These are phyloP conservation scores for Aphis gossypii DNA, from an alignment of 1,140 invertebrate genomes.

Conservation along the genomic window DNA sequence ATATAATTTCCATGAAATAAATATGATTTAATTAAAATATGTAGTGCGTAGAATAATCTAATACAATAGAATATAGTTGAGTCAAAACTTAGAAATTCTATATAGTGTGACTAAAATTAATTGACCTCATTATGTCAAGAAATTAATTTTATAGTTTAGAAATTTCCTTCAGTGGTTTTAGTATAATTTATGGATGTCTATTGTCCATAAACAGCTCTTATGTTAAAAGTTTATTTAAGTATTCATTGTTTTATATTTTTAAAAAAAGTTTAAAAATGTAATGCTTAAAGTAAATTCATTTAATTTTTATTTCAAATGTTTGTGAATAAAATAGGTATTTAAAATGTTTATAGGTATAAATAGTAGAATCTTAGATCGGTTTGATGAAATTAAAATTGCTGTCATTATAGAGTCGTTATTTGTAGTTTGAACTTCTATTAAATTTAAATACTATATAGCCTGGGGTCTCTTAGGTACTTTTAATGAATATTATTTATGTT, in stretches of 20 bases:
- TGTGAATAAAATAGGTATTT: not conserved
- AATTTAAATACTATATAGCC: too few species aligned
- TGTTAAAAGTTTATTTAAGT: conserved; percentile 15
- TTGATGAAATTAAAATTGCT: not conserved
- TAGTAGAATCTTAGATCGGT: not conserved
- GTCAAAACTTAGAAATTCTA: not conserved
- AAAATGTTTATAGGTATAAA: not conserved
- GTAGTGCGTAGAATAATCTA: not conserved
- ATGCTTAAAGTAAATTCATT: not conserved
- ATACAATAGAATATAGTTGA: not conserved
- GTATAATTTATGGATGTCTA: conserved; percentile 8
- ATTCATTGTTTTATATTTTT: not conserved
- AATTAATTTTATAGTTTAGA: not conserved
- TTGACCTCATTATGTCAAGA: conserved; percentile 1
- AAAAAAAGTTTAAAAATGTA: not conserved
- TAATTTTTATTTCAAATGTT: not conserved
- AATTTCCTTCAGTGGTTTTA: not conserved
- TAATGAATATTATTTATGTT: not conserved
- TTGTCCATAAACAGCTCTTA: not conserved
- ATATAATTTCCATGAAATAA: not conserved
- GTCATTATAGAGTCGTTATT: not conserved
- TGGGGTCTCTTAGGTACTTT: not conserved
- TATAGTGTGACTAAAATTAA: conserved; percentile 9
- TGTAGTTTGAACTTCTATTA: not conserved
- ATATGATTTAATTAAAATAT: not conserved